Evolutionary conservation across 2,888 invertebrate genomes (phyloP), one percentile per base, ranked within the genome.

Genomic region (Drosophila emarginata): DNA sequence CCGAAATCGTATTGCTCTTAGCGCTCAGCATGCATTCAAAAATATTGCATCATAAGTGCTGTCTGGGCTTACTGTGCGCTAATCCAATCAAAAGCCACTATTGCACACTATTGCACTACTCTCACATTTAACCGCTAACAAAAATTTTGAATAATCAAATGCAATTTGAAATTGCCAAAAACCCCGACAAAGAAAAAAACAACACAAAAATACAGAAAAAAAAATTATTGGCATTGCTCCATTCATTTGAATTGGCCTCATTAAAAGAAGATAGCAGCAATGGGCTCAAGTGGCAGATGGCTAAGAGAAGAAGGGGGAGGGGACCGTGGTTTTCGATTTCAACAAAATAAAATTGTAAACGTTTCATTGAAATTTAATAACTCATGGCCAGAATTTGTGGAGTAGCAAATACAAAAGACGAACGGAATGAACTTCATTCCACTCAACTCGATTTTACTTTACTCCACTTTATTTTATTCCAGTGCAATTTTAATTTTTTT

Each of bases 331-430:
- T 84, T 81, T 72, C 52, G 80, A 72, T 82, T 70, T 75, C 79
- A 32, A 59, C 56, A 37, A 70, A 76, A 83, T 79, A 37, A 70
- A 78, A 83, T 79, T 83, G 66, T 79, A 83, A 80, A 76, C 83
- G 68, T 69, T 79, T 61, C 62, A 72, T 74, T 80, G 81, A 78
- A 81, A 87, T 81, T 87, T 70, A 84, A 87, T 87, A 87, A 81
- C 87, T 73, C 68, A 67, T 67, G 59, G 76, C 53, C 45, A 45
- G 68, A 59, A 71, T 70, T 66, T 69, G 67, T 70, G 70, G 39
- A 40, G 56, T 64, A 54, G 58, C 56, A 59, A 56, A 65, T 50
- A 39, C 14, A 39, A 45, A 45, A 45, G 18, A 45, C 18, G 12
- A 45, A 45, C 45, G 7, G 11, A 18, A 45, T 37, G 37, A n/a